Evolutionary conservation across 2,888 invertebrate species (phyloP).

Genomic region (Papilio demoleus): DNA sequence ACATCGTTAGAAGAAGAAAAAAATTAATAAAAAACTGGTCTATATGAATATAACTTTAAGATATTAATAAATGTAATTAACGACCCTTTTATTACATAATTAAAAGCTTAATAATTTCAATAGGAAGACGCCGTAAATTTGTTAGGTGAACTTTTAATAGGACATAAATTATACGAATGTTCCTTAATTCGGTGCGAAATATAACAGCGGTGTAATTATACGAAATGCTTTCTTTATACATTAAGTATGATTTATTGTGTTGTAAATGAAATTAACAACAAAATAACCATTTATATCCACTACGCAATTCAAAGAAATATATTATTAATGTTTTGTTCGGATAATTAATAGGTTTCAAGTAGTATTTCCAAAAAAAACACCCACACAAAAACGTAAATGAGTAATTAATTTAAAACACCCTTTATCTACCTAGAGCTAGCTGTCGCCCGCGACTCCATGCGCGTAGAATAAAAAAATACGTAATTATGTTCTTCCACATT

Average conservation of each 20-base stretch:
- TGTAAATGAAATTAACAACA: neutral
- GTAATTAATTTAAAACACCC: too few relatives aligned
- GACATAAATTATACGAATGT: conserved; percentile 10
- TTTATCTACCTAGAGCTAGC: too few relatives aligned
- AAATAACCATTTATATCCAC: neutral
- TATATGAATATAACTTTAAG: too few relatives aligned
- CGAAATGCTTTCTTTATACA: conserved; percentile 11
- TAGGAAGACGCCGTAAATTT: conserved; percentile 10
- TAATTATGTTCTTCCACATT: too few relatives aligned
- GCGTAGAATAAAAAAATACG: too few relatives aligned
- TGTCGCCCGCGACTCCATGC: too few relatives aligned
- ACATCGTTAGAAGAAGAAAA: too few relatives aligned
- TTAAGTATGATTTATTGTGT: conserved; percentile 9
- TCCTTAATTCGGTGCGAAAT: conserved; percentile 8
- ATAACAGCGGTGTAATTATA: neutral
- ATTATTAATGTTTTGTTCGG: too few relatives aligned
- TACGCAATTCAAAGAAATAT: neutral
- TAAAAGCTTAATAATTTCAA: conserved; percentile 13
- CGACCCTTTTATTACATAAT: neutral
- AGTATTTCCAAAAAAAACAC: too few relatives aligned
- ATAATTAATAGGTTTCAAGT: too few relatives aligned
- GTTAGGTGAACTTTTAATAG: neutral
- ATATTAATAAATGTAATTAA: neutral
- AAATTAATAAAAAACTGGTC: too few relatives aligned
- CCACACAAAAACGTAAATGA: too few relatives aligned